A percentile compares a stretch with the other conserved stretches of the same genome.
Evolutionary conservation across 2,797 vertebrate genomes (phyloP).

Genomic region (Brachyrhaphis roseni): DNA sequence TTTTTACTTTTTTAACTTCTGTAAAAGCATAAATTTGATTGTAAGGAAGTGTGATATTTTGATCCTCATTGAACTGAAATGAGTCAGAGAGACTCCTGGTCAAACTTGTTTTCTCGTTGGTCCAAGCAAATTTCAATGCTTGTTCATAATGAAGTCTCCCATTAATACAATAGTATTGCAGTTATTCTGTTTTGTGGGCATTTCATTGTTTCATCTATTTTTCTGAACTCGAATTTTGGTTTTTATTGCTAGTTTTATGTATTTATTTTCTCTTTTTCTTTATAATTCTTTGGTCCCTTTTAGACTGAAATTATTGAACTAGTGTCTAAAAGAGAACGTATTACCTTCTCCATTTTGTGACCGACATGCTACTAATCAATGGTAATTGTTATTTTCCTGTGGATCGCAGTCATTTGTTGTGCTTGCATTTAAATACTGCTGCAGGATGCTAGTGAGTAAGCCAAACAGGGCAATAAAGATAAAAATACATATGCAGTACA

Average conservation of each 20-base stretch:
- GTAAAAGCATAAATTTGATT: background rate
- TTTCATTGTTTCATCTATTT: background rate
- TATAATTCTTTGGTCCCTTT: background rate
- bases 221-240: background rate
- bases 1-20: background rate
- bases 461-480: background rate
- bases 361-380: background rate
- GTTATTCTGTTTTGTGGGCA: background rate
- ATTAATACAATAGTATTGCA: too few relatives aligned
- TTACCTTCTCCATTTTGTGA: background rate
- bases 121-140: background rate
- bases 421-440: background rate
- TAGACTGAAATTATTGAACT: background rate
- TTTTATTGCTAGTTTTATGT: background rate
- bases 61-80: background rate
- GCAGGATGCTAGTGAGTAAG: background rate
- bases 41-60: background rate
- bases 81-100: background rate
- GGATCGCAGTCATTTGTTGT: background rate
- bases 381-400: background rate
- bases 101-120: background rate
- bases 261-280: background rate
- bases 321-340: background rate
- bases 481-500: slow-evolving; percentile 2
- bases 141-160: background rate